phyloP scores from a whole-genome alignment of 1,140 invertebrate genomes.

The Cotesia typhae region DNA sequence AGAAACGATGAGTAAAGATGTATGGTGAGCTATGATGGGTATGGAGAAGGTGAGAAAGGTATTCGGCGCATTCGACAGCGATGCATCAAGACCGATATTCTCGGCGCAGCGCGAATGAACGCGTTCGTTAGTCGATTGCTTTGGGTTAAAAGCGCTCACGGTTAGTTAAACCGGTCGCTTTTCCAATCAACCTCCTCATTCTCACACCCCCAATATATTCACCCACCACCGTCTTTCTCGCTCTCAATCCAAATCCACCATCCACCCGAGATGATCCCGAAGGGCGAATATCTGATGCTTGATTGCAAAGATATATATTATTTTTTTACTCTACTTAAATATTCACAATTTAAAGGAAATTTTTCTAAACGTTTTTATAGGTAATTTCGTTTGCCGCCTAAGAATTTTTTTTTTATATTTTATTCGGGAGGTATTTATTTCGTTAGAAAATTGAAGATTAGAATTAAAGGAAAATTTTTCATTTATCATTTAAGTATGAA shows the following conservation, averaged over 20 bases:
- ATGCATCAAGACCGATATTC: conserved; percentile 49
- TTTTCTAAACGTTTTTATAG: no score
- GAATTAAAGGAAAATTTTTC: no score
- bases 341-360: no score
- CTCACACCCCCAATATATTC: conserved; percentile 11
- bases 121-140: conserved; percentile 52
- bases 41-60: conserved; percentile 12
- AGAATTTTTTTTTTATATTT: no score
- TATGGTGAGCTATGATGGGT: conserved; percentile 11
- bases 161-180: conserved; percentile 56
- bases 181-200: conserved; percentile 49
- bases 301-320: conserved; percentile 38
- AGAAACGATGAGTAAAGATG: not conserved
- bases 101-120: conserved; percentile 41
- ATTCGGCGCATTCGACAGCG: conserved; percentile 28
- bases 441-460: no score
- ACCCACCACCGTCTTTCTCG: not conserved
- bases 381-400: no score
- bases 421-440: no score
- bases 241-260: conserved; percentile 2
- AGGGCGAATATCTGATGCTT: conserved; percentile 36
- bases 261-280: conserved; percentile 33
- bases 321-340: no score
- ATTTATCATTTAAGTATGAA: no score
- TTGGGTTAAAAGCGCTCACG: conserved; percentile 52